phyloP scores from a whole-genome alignment of 2,888 invertebrate genomes.

The Ferrisia virgata region DNA sequence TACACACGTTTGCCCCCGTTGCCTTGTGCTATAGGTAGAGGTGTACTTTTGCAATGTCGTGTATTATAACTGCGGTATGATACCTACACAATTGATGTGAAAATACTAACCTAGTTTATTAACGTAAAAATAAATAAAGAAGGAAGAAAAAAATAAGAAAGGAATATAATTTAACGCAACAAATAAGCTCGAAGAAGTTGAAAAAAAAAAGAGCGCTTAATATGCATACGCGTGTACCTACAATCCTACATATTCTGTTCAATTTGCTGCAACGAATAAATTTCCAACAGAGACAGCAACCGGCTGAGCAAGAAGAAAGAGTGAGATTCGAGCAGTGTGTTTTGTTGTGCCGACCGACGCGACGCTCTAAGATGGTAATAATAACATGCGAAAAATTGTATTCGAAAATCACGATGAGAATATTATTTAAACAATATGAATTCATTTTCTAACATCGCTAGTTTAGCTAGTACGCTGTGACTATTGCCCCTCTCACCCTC shows the following conservation, averaged over 20 bases:
- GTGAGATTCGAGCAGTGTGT: not conserved
- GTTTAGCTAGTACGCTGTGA: too few species aligned
- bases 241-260: not conserved
- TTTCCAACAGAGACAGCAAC: too few species aligned
- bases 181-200: not conserved
- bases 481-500: not conserved
- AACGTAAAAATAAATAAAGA: not conserved
- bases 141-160: not conserved
- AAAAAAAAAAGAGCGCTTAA: not conserved
- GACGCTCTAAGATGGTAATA: constrained; percentile 3
- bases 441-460: too few species aligned
- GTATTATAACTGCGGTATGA: not conserved
- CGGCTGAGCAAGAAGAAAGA: not conserved
- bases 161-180: too few species aligned
- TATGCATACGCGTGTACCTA: constrained; percentile 10
- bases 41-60: not conserved
- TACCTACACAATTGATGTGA: constrained; percentile 13
- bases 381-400: constrained; percentile 25
- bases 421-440: constrained; percentile 13
- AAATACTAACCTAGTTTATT: constrained; percentile 21
- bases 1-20: not conserved
- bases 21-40: not conserved
- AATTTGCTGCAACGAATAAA: too few species aligned
- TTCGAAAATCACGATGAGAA: constrained; percentile 23
- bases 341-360: constrained; percentile 16